A percentile compares a stretch with the other conserved stretches of the same genome.
phyloP scores from a whole-genome alignment of 1,140 invertebrate genomes.

The Apocrypta bakeri region DNA sequence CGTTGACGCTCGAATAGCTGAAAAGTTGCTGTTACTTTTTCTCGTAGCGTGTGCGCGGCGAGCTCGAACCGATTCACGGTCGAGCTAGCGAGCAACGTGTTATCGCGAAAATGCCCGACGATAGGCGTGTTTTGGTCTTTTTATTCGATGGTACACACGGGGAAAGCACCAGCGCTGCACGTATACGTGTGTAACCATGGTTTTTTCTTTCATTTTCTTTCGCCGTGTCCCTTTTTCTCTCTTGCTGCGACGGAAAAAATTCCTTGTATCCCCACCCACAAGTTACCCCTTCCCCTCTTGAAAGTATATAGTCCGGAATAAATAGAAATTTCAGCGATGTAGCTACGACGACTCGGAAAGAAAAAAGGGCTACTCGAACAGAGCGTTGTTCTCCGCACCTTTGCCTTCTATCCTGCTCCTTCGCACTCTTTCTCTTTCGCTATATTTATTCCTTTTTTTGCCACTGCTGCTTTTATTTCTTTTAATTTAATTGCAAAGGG shows the following conservation, averaged over 20 bases:
- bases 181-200: not conserved
- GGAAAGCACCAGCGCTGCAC: not conserved
- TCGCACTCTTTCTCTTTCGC: conserved; percentile 8
- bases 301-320: conserved; percentile 43
- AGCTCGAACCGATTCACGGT: conserved; percentile 25
- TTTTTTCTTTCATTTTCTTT: not conserved
- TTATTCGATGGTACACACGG: conserved; percentile 44
- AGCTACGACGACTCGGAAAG: not conserved
- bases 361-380: not conserved
- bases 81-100: not conserved
- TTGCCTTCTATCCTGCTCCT: conserved; percentile 18
- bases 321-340: conserved; percentile 51
- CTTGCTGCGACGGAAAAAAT: conserved; percentile 23
- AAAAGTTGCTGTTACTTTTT: not conserved
- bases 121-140: conserved; percentile 42
- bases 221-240: not conserved
- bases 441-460: not conserved
- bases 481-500: conserved; percentile 44
- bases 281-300: not conserved
- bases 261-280: not conserved
- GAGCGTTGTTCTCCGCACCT: conserved; percentile 3
- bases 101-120: conserved; percentile 42
- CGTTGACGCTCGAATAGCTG: not conserved
- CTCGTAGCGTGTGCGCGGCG: conserved; percentile 10
- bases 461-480: conserved; percentile 30